Evolutionary conservation across 2,888 invertebrate species (phyloP).

Genomic region (Drosophila subquinaria): DNA sequence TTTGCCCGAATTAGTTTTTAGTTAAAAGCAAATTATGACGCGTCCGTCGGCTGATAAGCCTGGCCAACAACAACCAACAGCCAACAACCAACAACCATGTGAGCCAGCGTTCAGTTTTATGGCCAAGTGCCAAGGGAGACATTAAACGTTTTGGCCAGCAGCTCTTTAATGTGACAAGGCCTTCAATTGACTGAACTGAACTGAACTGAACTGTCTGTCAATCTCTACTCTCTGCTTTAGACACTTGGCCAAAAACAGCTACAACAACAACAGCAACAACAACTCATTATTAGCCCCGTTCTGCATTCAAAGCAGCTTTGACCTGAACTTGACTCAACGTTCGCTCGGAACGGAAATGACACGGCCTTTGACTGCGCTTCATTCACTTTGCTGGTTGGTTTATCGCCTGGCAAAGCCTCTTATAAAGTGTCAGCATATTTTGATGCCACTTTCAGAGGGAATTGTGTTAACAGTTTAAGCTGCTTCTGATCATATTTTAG

Average conservation of each 20-base stretch:
- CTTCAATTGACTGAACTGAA: slow-evolving; percentile 1
- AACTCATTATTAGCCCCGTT: slow-evolving; percentile 37
- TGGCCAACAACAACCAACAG: slow-evolving; percentile 22
- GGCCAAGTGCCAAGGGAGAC: slow-evolving; percentile 22
- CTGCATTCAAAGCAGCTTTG: slow-evolving; percentile 39
- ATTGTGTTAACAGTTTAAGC: slow-evolving; percentile 6
- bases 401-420: slow-evolving; percentile 16
- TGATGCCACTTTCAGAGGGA: slow-evolving; percentile 11
- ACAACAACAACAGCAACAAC: not conserved
- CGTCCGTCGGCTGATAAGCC: slow-evolving; percentile 49
- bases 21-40: slow-evolving; percentile 79
- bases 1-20: slow-evolving; percentile 78
- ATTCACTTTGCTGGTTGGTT: slow-evolving; percentile 8
- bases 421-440: slow-evolving; percentile 7
- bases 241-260: slow-evolving; percentile 3
- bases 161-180: not conserved
- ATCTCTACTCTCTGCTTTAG: slow-evolving; percentile 1
- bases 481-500: not conserved
- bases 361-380: slow-evolving; percentile 13
- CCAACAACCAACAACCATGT: slow-evolving; percentile 24
- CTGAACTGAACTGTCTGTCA: slow-evolving; percentile 3
- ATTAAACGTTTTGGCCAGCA: slow-evolving; percentile 25
- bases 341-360: not conserved
- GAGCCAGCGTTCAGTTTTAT: slow-evolving; percentile 21
- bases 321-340: slow-evolving; percentile 19